Evolutionary conservation across 35 echinoderm and acorn worm genomes (phyloP).

Genomic region (Holothuria glaberrima): DNA sequence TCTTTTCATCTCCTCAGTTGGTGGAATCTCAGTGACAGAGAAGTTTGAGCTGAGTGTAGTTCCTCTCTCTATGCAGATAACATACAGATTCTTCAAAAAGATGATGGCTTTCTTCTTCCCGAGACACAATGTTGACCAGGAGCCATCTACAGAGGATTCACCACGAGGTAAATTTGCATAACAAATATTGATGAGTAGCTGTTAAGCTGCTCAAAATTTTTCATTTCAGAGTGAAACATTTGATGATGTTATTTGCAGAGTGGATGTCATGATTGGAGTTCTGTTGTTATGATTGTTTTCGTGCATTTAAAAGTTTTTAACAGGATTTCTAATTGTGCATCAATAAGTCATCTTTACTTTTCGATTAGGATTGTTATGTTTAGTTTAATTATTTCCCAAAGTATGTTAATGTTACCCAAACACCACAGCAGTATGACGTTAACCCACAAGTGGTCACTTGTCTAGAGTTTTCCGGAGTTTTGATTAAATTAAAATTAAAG

Average conservation of each 20-base stretch:
- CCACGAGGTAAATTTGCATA: neutral
- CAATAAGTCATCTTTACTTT: too few relatives aligned
- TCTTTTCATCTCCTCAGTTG: slow-evolving; percentile 62
- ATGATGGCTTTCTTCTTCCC: slow-evolving; percentile 98
- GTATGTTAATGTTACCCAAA: too few relatives aligned
- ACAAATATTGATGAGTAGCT: neutral
- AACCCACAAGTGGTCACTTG: too few relatives aligned
- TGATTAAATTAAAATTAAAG: too few relatives aligned
- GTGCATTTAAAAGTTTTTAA: too few relatives aligned
- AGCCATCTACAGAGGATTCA: slow-evolving; percentile 36
- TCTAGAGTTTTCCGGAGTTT: neutral
- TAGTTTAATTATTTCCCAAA: too few relatives aligned
- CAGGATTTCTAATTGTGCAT: too few relatives aligned
- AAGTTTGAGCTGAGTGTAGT: slow-evolving; percentile 97
- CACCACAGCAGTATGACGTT: too few relatives aligned
- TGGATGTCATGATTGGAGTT: neutral
- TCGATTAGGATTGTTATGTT: too few relatives aligned
- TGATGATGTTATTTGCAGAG: neutral
- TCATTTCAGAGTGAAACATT: too few relatives aligned
- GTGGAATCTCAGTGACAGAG: slow-evolving; percentile 90
- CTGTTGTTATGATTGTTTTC: too few relatives aligned
- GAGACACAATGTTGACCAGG: slow-evolving; percentile 81
- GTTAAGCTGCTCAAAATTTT: too few relatives aligned
- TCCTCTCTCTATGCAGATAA: slow-evolving; percentile 88
- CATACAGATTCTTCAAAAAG: slow-evolving; percentile 92